Percentiles rank a stretch among this genome's conserved stretches.
Evolutionary conservation across 2,888 invertebrate species (phyloP).

Genomic region (Ormia ochracea): DNA sequence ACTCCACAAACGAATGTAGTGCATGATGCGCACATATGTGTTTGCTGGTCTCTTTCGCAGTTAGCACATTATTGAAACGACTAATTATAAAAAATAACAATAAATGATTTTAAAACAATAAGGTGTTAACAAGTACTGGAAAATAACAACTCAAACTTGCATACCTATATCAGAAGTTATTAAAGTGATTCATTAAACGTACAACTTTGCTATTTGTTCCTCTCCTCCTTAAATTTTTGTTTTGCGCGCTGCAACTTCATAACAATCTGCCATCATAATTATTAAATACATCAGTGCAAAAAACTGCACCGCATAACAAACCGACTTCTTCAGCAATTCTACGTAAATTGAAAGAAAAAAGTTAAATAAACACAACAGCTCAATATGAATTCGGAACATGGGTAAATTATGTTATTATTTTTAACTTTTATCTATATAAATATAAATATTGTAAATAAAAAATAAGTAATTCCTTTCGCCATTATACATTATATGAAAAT

Average conservation of each 20-base stretch:
- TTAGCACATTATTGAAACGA: neutral
- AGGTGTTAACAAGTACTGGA: slow-evolving; percentile 9
- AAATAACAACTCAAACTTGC: neutral
- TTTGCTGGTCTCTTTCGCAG: neutral
- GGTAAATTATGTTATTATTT: slow-evolving; percentile 69
- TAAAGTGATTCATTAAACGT: slow-evolving; percentile 41
- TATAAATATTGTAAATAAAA: slow-evolving; percentile 2
- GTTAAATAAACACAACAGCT: slow-evolving; percentile 64
- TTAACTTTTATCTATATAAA: slow-evolving; percentile 21
- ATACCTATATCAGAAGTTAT: neutral
- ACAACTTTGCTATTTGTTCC: slow-evolving; percentile 8
- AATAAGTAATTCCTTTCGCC: too few species aligned
- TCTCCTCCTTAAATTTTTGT: neutral
- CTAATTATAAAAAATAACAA: neutral
- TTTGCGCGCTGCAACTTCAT: slow-evolving; percentile 15
- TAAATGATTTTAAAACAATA: neutral
- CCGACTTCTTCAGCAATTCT: slow-evolving; percentile 14
- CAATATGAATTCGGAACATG: slow-evolving; percentile 77
- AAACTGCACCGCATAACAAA: slow-evolving; percentile 27
- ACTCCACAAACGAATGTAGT: neutral
- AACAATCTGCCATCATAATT: slow-evolving; percentile 37
- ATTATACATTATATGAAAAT: too few species aligned
- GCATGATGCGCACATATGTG: neutral
- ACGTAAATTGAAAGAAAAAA: slow-evolving; percentile 33
- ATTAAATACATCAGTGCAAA: slow-evolving; percentile 13